phyloP scores from a whole-genome alignment of 2,113 vertebrate genomes.

The Danio rerio region GRCz12tu NC_133199.1:7451001-7451500 shows the following conservation, averaged over 20 bases:
- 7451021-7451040: slow-evolving; percentile 26
- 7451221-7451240: not conserved
- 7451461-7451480: not conserved
- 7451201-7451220: too few species aligned
- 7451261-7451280: not conserved
- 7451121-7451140: slow-evolving; percentile 17
- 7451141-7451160: slow-evolving; percentile 43
- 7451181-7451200: too few species aligned
- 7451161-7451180: slow-evolving; percentile 14
- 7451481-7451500: not conserved
- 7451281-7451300: slow-evolving; percentile 20
- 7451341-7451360: slow-evolving; percentile 2
- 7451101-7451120: slow-evolving; percentile 35
- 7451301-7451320: slow-evolving; percentile 6
- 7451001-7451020: not conserved
- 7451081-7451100: slow-evolving; percentile 8
- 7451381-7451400: not conserved
- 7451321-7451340: slow-evolving; percentile 21
- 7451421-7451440: not conserved
- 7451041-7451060: slow-evolving; percentile 30
- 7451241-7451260: not conserved
- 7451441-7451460: not conserved
- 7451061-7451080: slow-evolving; percentile 41
- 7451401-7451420: not conserved
- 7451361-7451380: not conserved